Percentiles rank a stretch among this genome's conserved stretches.
Evolutionary conservation across 2,888 invertebrate genomes (phyloP).

Genomic region (Hybos culiciformis): DNA sequence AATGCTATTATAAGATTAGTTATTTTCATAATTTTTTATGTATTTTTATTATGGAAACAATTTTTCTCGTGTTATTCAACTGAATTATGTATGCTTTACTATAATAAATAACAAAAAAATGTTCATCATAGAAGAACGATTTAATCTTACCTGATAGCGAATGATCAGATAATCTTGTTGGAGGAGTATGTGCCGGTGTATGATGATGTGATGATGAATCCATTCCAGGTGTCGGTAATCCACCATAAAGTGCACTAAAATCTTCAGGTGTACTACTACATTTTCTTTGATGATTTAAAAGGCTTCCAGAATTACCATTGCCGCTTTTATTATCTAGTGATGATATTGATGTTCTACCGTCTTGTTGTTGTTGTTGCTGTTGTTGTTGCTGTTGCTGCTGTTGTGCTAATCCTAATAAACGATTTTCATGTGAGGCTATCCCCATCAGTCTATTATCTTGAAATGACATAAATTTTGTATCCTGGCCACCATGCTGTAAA

Average conservation of each 20-base stretch:
- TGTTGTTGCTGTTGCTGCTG: constrained; percentile 33
- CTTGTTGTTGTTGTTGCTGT: constrained; percentile 24
- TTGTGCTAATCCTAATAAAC: constrained; percentile 32
- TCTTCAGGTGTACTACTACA: constrained; percentile 82
- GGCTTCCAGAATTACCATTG: constrained; percentile 33
- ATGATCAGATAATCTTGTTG: constrained; percentile 43
- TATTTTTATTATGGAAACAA: too few species aligned
- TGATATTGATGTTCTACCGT: constrained; percentile 40
- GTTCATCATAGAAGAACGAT: too few species aligned
- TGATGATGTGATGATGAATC: constrained; percentile 44
- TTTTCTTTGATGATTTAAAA: constrained; percentile 40
- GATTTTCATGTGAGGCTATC: constrained; percentile 32
- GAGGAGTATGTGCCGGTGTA: constrained; percentile 59
- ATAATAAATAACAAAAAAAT: too few species aligned
- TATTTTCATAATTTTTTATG: too few species aligned
- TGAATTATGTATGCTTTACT: too few species aligned
- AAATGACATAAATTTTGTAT: constrained; percentile 38
- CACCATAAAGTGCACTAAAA: constrained; percentile 73
- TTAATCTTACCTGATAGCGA: constrained; percentile 43
- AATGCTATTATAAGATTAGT: too few species aligned
- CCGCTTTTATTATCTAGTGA: constrained; percentile 35
- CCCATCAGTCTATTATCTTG: constrained; percentile 38
- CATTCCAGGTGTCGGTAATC: constrained; percentile 37
- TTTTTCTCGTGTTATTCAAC: too few species aligned
- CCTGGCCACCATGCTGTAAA: constrained; percentile 37